Base-by-base conservation (phyloP, 2,888 invertebrate genomes). In the Operophtera brumata region DNA sequence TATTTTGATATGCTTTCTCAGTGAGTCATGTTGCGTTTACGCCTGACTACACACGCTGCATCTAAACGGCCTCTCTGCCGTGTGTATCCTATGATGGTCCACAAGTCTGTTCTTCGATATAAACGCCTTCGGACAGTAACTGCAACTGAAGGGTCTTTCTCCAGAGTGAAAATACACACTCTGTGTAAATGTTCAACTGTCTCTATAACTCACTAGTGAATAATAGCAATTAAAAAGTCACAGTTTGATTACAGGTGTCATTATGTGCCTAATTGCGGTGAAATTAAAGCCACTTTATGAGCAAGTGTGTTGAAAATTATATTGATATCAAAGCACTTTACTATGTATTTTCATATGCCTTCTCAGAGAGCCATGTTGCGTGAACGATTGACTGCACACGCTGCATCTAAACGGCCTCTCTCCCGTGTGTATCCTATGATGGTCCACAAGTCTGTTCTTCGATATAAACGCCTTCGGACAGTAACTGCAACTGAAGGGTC, bases 311-410 rank as follows among this genome's bases (percentile, higher is more conserved):
- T n/a, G n/a, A n/a, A n/a, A 20, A 20, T 20, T 30, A 48, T 35
- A 28, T 35, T 32, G 32, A 30, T 28, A 48, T 54, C 49, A 14
- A 63, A 43, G 51, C 43, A 68, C 57, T 59, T 79, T 80, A 35
- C 75, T 74, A 59, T 91, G 90, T 6, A 88, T 80, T 62, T 85
- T 89, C 81, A 87, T 80, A 68, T 91, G 91, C 42, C 90, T 70
- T 20, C 80, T 86, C 54, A 90, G 57, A 0, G 89, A 83, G 0
- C 90, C 88, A 34, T 84, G 69, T 56, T 90, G 90, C 0, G 86
- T 82, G 55, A 90, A 91, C 1, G 84, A 73, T 47, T 84, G 84
- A 10, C 82, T 78, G 57, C 91, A 91, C 0, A 86, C 67, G 0
- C 45, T 49, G 51, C 90, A 91, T 48, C 83, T 80, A 53, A 86